A percentile compares a stretch with the other conserved stretches of the same genome.
phyloP scores from a whole-genome alignment of 2,888 invertebrate species.

The Watsonalla binaria region DNA sequence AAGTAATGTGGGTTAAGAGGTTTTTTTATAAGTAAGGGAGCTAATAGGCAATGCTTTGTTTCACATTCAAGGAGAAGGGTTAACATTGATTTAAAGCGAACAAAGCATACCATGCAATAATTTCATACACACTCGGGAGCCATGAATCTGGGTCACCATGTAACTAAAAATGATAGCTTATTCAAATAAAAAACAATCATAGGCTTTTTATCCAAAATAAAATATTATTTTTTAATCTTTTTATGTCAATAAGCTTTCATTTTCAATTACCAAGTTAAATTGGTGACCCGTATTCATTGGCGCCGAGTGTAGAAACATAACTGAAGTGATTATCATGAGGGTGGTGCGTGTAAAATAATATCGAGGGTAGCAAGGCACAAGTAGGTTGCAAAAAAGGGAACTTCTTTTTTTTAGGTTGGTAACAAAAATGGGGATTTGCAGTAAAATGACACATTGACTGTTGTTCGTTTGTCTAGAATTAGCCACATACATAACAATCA shows the following conservation, averaged over 20 bases:
- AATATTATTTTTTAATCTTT: too few relatives aligned
- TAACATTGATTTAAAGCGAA: slow-evolving; percentile 16
- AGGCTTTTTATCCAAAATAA: too few relatives aligned
- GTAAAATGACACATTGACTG: slow-evolving; percentile 13
- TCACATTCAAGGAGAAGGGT: not conserved
- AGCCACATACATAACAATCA: slow-evolving; percentile 75
- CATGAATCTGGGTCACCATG: not conserved
- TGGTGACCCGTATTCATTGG: too few relatives aligned
- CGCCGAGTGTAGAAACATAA: slow-evolving; percentile 45
- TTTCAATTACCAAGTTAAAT: too few relatives aligned
- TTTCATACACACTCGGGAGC: slow-evolving; percentile 1
- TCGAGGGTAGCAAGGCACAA: slow-evolving; percentile 16
- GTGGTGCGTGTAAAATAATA: slow-evolving; percentile 13
- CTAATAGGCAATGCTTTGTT: slow-evolving; percentile 21
- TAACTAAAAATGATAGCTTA: slow-evolving; percentile 4
- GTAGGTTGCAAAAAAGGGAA: slow-evolving; percentile 1
- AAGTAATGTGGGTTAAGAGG: too few relatives aligned
- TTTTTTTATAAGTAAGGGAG: too few relatives aligned
- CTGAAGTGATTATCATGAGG: slow-evolving; percentile 72
- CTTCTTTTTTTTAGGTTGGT: too few relatives aligned
- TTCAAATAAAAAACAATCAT: slow-evolving; percentile 5
- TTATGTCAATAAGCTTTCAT: too few relatives aligned
- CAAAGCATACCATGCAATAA: slow-evolving; percentile 41
- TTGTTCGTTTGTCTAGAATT: slow-evolving; percentile 68
- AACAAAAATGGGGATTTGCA: slow-evolving; percentile 6